Evolutionary conservation across 2,888 invertebrate genomes (phyloP), one percentile per base, ranked within the genome.

Genomic region (Hyppa rectilinea): DNA sequence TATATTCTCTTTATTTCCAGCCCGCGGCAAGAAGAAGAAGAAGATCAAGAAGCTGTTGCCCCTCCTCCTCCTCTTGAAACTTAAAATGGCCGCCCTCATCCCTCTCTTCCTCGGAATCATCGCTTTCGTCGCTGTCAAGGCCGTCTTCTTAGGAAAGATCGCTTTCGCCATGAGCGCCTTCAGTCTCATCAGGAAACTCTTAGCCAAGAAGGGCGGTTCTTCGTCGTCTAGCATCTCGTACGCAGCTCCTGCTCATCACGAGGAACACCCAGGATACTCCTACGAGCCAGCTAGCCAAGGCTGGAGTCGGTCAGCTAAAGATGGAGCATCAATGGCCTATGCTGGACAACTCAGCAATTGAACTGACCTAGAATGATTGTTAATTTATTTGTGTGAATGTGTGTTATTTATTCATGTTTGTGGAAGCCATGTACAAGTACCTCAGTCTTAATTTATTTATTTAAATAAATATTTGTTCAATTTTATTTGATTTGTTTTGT

Each of bases 121-220:
- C 82, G 98, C 98, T 55, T 95, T 98, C 75, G 96, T 97, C 60
- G 98, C 98, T 38, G 97, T 98, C 95, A 98, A 98, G 96, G 98
- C 98, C 17, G 96, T 98, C 82, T 96, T 98, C 88, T 96, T 98
- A 81, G 98, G 98, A 87, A 98, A 98, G 96, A 97, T 98, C 82
- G 98, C 98, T n/a, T 96, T 98, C 69, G 96, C 98, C 81, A 96
- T 98, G 90, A 97, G 97, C 70, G 97, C 97, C 36, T 96, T 98
- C 87, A 97, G 97, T 87, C 94, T 95, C 2, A 93, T 96, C 85
- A 94, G 93, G 87, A 98, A 98, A 91, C 96, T 98, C n/a, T 90
- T 98, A 6, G 69, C 85, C 62, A 97, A 97, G 93, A 97, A 92
- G 96, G 97, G 72, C 64, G 71, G 71, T 14, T 87, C 90, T 14